A percentile compares a stretch with the other conserved stretches of the same genome.
Evolutionary conservation across 2,888 invertebrate genomes (phyloP).

Genomic region (Ennomos fuscantarius): DNA sequence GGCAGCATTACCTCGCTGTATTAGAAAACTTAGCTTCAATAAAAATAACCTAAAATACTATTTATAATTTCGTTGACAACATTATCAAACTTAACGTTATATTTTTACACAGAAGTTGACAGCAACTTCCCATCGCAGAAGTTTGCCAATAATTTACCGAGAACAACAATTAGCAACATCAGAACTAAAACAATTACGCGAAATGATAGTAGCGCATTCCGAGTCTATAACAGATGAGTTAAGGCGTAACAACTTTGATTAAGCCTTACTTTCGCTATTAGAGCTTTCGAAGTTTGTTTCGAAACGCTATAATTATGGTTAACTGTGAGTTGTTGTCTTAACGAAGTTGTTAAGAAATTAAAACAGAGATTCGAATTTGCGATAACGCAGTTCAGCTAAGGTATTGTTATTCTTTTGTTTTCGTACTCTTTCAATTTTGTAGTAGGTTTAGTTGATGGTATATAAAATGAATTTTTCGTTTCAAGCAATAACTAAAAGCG

Average conservation of each 20-base stretch:
- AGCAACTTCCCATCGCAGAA: constrained; percentile 7
- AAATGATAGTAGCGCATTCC: constrained; percentile 35
- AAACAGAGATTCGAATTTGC: constrained; percentile 1
- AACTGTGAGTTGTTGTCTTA: constrained; percentile 33
- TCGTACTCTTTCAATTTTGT: too few relatives aligned
- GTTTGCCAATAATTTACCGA: constrained; percentile 27
- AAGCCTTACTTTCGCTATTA: constrained; percentile 48
- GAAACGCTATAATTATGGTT: constrained; percentile 37
- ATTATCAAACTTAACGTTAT: neutral
- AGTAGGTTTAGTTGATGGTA: too few relatives aligned
- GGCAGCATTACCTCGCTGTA: too few relatives aligned
- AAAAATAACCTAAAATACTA: too few relatives aligned
- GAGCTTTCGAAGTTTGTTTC: constrained; percentile 17
- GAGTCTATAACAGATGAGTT: constrained; percentile 33
- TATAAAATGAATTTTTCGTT: too few relatives aligned
- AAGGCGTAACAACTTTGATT: constrained; percentile 57
- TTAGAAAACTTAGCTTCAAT: too few relatives aligned
- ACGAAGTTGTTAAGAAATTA: constrained; percentile 16
- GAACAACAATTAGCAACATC: constrained; percentile 33
- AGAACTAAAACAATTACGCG: constrained; percentile 35
- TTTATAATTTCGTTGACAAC: neutral
- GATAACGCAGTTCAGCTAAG: neutral
- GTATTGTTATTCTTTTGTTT: too few relatives aligned
- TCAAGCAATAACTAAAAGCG: neutral
- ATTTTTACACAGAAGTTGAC: neutral